Conservation (phyloP, 2,888 invertebrate genomes). For the Elysia crispata region DNA sequence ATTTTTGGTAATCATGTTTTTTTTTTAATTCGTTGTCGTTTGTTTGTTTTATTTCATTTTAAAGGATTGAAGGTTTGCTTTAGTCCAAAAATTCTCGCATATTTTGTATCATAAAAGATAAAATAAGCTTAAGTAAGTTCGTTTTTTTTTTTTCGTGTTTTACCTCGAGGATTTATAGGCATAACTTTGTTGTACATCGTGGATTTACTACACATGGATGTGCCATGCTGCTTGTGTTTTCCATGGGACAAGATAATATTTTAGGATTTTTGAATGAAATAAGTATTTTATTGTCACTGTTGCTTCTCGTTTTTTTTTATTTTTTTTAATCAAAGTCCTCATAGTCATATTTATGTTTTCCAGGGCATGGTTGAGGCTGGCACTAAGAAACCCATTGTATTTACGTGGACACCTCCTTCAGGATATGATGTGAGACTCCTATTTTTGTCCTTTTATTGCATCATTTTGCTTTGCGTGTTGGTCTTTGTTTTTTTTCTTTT, state of each 20-base stretch:
- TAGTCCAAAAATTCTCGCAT: too few species aligned
- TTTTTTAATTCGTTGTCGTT: background rate
- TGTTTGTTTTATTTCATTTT: slow-evolving; percentile 5
- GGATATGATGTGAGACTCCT: slow-evolving; percentile 73
- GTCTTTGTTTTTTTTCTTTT: background rate
- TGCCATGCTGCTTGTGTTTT: too few species aligned
- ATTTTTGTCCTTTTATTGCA: background rate
- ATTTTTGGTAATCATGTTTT: background rate
- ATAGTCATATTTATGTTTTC: background rate
- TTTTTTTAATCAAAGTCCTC: background rate
- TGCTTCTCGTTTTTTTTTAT: background rate
- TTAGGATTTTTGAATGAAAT: too few species aligned
- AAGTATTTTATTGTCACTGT: background rate
- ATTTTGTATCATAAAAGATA: too few species aligned
- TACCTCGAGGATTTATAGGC: too few species aligned
- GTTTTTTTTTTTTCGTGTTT: too few species aligned
- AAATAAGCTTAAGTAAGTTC: too few species aligned
- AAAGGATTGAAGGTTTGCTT: too few species aligned
- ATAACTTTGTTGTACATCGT: too few species aligned
- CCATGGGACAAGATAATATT: too few species aligned
- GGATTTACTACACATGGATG: too few species aligned
- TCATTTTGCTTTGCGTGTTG: background rate
- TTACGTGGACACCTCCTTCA: slow-evolving; percentile 76
- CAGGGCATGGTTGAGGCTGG: slow-evolving; percentile 77
- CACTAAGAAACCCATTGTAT: slow-evolving; percentile 68